These are phyloP conservation scores for Corbicula japonica DNA, from an alignment of 2,888 invertebrate genomes.

Conservation along the genomic window DNA sequence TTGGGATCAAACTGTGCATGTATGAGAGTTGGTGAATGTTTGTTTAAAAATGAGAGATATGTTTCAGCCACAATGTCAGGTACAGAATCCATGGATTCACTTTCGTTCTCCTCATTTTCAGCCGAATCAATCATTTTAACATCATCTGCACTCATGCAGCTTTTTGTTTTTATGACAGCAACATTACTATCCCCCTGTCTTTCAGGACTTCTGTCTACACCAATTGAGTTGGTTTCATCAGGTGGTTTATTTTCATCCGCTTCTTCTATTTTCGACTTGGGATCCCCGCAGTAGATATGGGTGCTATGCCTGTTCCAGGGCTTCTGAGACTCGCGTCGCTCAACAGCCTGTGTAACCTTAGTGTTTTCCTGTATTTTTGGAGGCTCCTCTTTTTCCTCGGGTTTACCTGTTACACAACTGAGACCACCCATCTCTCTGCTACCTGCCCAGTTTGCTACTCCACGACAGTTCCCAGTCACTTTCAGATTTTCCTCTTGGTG, in stretches of 20 bases:
- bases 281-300: conserved; percentile 63
- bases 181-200: conserved; percentile 5
- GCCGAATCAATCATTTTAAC: conserved; percentile 8
- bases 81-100: conserved; percentile 48
- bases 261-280: conserved; percentile 7
- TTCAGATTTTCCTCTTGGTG: no score
- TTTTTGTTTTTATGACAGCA: not conserved
- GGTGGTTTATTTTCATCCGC: conserved; percentile 34
- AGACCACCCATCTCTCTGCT: conserved; percentile 56
- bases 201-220: not conserved
- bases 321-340: conserved; percentile 40
- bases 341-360: not conserved
- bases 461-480: no score
- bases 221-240: conserved; percentile 8
- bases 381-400: conserved; percentile 25
- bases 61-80: conserved; percentile 41
- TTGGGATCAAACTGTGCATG: conserved; percentile 52
- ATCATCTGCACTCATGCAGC: not conserved
- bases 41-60: conserved; percentile 19
- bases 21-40: conserved; percentile 43
- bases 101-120: conserved; percentile 21
- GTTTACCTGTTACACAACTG: conserved; percentile 49
- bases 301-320: conserved; percentile 54
- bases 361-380: no score
- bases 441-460: no score